A percentile compares a stretch with the other conserved stretches of the same genome.
Conservation (phyloP, 2,888 invertebrate species). For the Steinernema hermaphroditum region DNA sequence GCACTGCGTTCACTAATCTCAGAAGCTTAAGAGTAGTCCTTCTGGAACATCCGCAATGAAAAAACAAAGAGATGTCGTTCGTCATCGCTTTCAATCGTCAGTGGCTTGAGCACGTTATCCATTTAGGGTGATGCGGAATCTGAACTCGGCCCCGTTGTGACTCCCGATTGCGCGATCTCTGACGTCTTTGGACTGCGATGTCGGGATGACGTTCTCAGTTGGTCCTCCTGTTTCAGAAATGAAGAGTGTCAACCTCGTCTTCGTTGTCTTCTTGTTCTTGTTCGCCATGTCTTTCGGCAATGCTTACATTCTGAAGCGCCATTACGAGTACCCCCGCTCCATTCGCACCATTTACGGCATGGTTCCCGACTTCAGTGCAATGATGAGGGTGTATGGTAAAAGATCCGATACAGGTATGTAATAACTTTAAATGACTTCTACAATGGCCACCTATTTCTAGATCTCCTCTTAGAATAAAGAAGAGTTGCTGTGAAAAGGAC, state of each 20-base stretch:
- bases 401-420: constrained; percentile 4
- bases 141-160: background rate
- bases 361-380: constrained; percentile 25
- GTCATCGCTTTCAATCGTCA: constrained; percentile 1
- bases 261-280: background rate
- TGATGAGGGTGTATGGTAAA: constrained; percentile 24
- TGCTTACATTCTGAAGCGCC: background rate
- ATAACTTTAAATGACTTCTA: background rate
- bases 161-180: background rate
- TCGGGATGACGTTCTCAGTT: too few species aligned
- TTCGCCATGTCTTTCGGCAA: background rate
- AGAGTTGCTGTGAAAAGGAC: too few species aligned
- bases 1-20: too few species aligned
- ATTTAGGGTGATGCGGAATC: background rate
- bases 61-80: constrained; percentile 22
- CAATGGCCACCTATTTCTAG: background rate
- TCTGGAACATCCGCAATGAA: background rate
- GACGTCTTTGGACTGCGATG: background rate
- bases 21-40: too few species aligned
- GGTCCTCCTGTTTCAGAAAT: constrained; percentile 7
- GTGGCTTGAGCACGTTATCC: constrained; percentile 14
- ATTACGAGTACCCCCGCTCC: background rate
- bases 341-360: constrained; percentile 20
- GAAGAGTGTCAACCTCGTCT: background rate
- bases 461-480: background rate